Evolutionary conservation across 2,797 vertebrate genomes (phyloP).

Genomic region (Sebastes vulpes): DNA sequence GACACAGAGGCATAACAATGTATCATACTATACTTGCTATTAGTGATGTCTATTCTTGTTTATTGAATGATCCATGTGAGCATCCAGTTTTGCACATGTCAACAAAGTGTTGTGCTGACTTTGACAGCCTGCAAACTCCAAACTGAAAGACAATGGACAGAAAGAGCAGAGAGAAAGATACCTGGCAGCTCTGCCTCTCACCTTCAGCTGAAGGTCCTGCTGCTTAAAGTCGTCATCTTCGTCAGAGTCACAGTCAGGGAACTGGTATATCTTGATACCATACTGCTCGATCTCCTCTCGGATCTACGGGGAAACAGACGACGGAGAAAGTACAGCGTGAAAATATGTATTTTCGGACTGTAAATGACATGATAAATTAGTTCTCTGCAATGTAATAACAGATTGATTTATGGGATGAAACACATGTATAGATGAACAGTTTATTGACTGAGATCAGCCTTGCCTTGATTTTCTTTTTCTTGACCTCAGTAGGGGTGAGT

Average conservation of each 20-base stretch:
- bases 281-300: conserved; percentile 94
- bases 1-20: background rate
- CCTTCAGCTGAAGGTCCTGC: conserved; percentile 94
- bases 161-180: background rate
- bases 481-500: conserved; percentile 92
- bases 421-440: background rate
- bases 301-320: conserved; percentile 82
- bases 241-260: conserved; percentile 96
- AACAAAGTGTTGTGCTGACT: background rate
- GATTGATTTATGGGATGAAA: background rate
- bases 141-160: background rate
- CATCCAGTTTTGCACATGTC: background rate
- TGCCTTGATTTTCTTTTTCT: conserved; percentile 95
- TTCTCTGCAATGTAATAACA: background rate
- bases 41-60: background rate
- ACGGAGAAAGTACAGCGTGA: background rate
- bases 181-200: conserved; percentile 56
- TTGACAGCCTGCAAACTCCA: background rate
- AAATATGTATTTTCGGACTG: background rate
- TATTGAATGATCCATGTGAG: background rate
- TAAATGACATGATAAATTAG: background rate
- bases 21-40: background rate
- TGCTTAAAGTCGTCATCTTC: conserved; percentile 98
- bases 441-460: conserved; percentile 8
- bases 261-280: conserved; percentile 96